phyloP scores from a whole-genome alignment of 2,113 vertebrate species.

The Vanacampus margaritifer region DNA sequence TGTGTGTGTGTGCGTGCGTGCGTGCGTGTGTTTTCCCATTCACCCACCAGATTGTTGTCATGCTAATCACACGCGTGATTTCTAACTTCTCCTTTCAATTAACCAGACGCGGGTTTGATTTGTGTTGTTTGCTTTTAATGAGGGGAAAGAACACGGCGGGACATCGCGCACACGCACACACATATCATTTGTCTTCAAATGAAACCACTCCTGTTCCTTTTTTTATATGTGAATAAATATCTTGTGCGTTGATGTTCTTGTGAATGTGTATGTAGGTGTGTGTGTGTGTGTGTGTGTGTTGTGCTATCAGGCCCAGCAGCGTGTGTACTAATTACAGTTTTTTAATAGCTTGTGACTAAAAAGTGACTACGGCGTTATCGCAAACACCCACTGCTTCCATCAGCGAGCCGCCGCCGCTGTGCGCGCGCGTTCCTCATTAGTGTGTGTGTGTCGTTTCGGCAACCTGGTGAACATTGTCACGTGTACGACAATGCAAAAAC shows the following conservation, averaged over 20 bases:
- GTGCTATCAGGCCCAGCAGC: constrained; percentile 38
- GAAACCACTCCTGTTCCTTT: constrained; percentile 16
- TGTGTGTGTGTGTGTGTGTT: constrained; percentile 12
- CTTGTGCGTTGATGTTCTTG: too few relatives aligned
- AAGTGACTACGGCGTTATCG: constrained; percentile 29
- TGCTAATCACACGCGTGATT: constrained; percentile 37
- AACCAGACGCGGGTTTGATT: constrained; percentile 18
- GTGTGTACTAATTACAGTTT: constrained; percentile 56
- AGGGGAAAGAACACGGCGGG: constrained; percentile 29
- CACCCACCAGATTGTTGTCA: constrained; percentile 31
- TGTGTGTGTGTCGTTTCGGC: constrained; percentile 2
- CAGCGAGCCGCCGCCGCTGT: not conserved
- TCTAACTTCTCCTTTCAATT: constrained; percentile 30
- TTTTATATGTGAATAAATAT: not conserved
- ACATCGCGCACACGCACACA: not conserved
- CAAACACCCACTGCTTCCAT: constrained; percentile 23
- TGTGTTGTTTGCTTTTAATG: constrained; percentile 46
- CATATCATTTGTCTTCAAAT: constrained; percentile 7
- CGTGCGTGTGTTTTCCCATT: not conserved
- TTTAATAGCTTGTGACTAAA: constrained; percentile 56
- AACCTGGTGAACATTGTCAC: constrained; percentile 1
- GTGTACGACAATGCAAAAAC: not conserved
- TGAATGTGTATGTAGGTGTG: too few relatives aligned
- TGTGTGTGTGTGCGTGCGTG: not conserved
- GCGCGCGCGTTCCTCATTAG: not conserved